Percentiles rank a stretch among this genome's conserved stretches.
Evolutionary conservation across 2,113 vertebrate genomes (phyloP).

Genomic region (Rhinoderma darwinii): DNA sequence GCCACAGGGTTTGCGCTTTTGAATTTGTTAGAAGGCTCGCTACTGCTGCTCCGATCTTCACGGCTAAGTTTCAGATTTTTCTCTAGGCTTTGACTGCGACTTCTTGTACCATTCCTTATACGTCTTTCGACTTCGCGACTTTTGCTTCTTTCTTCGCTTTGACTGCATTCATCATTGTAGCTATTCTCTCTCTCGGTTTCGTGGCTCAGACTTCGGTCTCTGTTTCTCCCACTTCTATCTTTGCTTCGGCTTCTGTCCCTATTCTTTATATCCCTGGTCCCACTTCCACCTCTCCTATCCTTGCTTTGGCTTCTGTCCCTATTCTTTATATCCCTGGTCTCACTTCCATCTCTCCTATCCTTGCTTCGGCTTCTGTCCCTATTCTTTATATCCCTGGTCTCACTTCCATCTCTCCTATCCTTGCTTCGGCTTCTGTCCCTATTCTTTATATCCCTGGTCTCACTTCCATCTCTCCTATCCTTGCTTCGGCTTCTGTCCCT

Average conservation of each 20-base stretch:
- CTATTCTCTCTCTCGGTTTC: slow-evolving; percentile 71
- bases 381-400: slow-evolving; percentile 60
- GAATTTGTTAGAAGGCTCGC: slow-evolving; percentile 5
- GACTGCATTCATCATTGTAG: slow-evolving; percentile 75
- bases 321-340: no score
- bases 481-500: slow-evolving; percentile 74
- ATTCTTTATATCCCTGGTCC: slow-evolving; percentile 60
- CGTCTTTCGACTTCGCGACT: background rate
- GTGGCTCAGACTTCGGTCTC: slow-evolving; percentile 56
- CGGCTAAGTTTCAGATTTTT: background rate
- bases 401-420: background rate
- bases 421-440: background rate
- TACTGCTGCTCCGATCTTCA: slow-evolving; percentile 15
- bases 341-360: slow-evolving; percentile 66
- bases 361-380: slow-evolving; percentile 74
- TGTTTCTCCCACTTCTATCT: background rate
- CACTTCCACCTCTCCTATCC: background rate
- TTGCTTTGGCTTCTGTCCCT: background rate
- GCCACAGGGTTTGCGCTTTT: background rate
- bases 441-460: no score
- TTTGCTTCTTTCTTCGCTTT: slow-evolving; percentile 64
- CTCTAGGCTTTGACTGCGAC: slow-evolving; percentile 36
- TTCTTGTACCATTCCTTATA: slow-evolving; percentile 18
- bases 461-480: slow-evolving; percentile 66
- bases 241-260: slow-evolving; percentile 74